These are phyloP conservation scores for Apus apus DNA, from an alignment of 2,113 vertebrate genomes.

Conservation along the genomic window DNA sequence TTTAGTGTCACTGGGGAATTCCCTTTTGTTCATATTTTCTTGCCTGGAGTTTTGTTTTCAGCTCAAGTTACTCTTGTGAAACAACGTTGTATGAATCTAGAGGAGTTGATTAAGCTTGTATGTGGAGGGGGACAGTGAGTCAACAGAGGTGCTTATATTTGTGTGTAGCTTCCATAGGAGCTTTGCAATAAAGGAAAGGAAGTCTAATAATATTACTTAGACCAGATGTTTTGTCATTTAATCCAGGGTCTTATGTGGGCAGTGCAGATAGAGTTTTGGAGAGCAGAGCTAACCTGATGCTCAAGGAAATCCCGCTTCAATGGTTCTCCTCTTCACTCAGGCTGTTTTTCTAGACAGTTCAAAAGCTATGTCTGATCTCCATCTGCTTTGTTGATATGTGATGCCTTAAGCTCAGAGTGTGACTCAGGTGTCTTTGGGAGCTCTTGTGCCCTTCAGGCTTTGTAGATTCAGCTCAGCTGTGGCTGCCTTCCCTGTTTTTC, in stretches of 20 bases:
- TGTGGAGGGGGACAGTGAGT: background rate
- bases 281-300: background rate
- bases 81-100: accelerated
- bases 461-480: background rate
- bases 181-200: background rate
- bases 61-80: background rate
- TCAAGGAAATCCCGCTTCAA: background rate
- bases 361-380: background rate
- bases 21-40: background rate
- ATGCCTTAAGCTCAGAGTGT: background rate
- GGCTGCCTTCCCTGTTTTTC: background rate
- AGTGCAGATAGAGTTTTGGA: background rate
- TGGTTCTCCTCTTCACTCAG: background rate
- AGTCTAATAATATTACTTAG: background rate
- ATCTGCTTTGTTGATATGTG: background rate
- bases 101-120: background rate
- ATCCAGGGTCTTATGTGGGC: background rate
- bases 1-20: background rate
- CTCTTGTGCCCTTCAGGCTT: background rate
- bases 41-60: background rate
- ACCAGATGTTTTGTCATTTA: background rate
- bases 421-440: background rate
- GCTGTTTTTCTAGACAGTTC: background rate
- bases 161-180: background rate
- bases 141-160: background rate